These are phyloP conservation scores for Lagopus leucura DNA, from an alignment of 2,113 vertebrate genomes.

Conservation along the genomic window DNA sequence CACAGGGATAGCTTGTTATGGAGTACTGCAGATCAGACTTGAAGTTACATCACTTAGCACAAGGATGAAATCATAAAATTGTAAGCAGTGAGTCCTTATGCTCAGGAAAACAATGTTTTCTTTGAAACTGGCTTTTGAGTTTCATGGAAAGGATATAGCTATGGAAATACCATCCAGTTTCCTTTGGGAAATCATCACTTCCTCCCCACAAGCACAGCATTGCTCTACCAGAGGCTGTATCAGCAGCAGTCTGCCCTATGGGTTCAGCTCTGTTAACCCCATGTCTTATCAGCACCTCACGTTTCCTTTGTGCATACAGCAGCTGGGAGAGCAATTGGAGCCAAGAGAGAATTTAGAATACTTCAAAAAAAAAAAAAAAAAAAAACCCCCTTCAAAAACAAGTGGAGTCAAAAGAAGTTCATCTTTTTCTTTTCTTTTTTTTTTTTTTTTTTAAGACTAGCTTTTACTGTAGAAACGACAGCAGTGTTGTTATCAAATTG, in stretches of 20 bases:
- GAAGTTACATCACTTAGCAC: neutral
- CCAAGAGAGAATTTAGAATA: neutral
- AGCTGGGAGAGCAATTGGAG: neutral
- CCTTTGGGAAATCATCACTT: neutral
- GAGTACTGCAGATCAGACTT: neutral
- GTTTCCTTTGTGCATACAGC: neutral
- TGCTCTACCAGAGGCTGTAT: neutral
- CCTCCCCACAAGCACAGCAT: neutral
- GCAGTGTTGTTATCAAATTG: slow-evolving; percentile 21
- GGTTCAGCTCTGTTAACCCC: neutral
- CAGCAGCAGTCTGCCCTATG: neutral
- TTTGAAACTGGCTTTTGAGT: neutral
- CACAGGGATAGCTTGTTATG: neutral
- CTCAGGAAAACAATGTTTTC: neutral
- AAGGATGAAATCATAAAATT: neutral
- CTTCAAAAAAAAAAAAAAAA: no score
- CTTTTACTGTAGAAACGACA: neutral
- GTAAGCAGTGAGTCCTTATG: neutral
- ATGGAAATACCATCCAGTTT: neutral
- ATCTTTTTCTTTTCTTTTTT: neutral
- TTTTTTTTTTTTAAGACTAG: neutral
- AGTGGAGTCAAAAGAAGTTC: neutral
- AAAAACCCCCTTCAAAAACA: no score
- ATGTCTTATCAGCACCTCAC: neutral
- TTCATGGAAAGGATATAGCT: neutral